phyloP scores from a whole-genome alignment of 2,797 vertebrate genomes.

The Microctenopoma steveboyesi region DNA sequence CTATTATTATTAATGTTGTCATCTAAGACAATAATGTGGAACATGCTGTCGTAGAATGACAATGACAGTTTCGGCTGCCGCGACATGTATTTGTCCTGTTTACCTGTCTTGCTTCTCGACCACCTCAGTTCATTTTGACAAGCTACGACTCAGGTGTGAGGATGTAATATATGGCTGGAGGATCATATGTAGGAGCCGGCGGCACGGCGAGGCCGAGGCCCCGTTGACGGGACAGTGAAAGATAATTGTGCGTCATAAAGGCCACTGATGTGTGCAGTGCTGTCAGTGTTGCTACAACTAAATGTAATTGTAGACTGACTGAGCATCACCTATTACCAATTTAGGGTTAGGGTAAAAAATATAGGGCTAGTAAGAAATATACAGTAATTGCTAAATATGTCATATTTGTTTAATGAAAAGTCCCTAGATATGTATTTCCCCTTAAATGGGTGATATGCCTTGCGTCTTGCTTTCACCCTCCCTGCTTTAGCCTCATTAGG shows the following conservation, averaged over 20 bases:
- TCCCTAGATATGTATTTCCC: neutral
- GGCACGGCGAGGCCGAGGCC: neutral
- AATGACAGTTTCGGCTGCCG: neutral
- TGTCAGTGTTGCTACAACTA: no score
- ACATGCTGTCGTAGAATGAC: neutral
- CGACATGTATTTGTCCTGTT: neutral
- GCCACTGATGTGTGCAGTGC: neutral
- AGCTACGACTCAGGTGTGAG: constrained; percentile 5
- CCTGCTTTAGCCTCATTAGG: neutral
- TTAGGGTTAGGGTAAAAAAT: neutral
- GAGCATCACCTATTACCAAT: neutral
- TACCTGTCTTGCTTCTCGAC: no score
- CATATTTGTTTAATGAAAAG: neutral
- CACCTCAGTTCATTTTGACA: neutral
- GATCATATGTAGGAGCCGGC: neutral
- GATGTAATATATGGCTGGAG: neutral
- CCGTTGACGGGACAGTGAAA: neutral
- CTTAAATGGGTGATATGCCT: neutral
- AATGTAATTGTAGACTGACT: neutral
- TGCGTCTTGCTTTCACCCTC: neutral
- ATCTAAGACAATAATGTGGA: neutral
- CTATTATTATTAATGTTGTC: neutral
- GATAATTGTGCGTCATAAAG: neutral
- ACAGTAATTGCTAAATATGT: neutral
- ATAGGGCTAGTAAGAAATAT: neutral